These are phyloP conservation scores for Leptobrachium ailaonicum DNA, from an alignment of 2,113 vertebrate species.

Conservation along the genomic window DNA sequence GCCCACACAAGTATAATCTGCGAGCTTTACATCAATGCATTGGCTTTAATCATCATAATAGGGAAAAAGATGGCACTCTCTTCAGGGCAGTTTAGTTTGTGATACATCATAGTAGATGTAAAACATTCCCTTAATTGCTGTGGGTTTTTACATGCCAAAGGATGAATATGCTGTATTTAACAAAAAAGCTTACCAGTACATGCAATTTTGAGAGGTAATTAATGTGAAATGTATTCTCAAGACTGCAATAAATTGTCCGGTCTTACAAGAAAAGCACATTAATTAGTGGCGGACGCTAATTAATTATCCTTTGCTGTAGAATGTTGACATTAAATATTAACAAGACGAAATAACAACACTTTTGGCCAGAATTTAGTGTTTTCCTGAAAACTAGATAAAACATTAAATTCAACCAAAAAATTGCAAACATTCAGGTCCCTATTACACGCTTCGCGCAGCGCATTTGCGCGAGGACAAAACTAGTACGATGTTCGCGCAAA, in stretches of 20 bases:
- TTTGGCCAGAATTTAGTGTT: too few relatives aligned
- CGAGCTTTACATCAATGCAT: slow-evolving; percentile 13
- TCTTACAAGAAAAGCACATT: neutral
- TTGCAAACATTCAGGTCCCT: too few relatives aligned
- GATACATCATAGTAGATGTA: slow-evolving; percentile 2
- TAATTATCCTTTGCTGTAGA: too few relatives aligned
- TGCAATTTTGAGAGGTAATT: neutral
- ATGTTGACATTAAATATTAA: too few relatives aligned
- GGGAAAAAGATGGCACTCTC: slow-evolving; percentile 8
- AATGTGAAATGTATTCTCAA: neutral
- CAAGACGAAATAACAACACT: too few relatives aligned
- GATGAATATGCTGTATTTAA: neutral
- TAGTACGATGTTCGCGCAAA: too few relatives aligned
- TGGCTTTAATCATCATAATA: slow-evolving; percentile 44
- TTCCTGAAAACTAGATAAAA: too few relatives aligned
- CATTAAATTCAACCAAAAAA: too few relatives aligned
- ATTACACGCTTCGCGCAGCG: too few relatives aligned
- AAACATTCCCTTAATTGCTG: slow-evolving; percentile 26
- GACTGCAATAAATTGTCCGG: neutral
- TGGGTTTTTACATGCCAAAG: slow-evolving; percentile 12
- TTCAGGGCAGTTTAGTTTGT: slow-evolving; percentile 7
- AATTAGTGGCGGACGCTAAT: too few relatives aligned
- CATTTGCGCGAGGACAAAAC: too few relatives aligned
- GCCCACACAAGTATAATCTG: too few relatives aligned
- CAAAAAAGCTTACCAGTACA: neutral